phyloP scores from a whole-genome alignment of 2,888 invertebrate species.

The Polymixis lichenea region DNA sequence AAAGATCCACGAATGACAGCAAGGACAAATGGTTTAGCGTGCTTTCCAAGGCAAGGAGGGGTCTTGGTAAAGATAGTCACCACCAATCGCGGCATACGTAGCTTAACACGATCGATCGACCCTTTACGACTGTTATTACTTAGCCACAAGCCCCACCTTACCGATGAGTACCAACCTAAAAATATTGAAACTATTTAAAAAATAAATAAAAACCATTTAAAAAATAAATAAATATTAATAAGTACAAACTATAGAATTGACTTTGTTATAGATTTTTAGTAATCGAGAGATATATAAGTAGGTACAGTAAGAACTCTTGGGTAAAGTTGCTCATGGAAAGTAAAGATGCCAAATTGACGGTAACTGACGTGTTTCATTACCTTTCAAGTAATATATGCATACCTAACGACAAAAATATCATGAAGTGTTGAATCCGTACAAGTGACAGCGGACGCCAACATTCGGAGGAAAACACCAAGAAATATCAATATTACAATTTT shows the following conservation, averaged over 20 bases:
- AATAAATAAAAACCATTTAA: neutral
- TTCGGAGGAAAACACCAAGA: slow-evolving; percentile 22
- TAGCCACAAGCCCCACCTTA: too few species aligned
- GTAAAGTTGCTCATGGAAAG: neutral
- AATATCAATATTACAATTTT: neutral
- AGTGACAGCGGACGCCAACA: slow-evolving; percentile 76
- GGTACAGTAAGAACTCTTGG: neutral
- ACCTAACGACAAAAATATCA: slow-evolving; percentile 75
- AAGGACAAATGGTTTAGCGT: too few species aligned
- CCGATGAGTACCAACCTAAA: neutral
- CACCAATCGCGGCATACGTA: too few species aligned
- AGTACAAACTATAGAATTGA: neutral
- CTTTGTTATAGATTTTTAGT: neutral
- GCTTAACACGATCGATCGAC: too few species aligned
- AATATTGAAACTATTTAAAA: neutral
- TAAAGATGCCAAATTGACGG: neutral
- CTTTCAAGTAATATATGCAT: slow-evolving; percentile 63
- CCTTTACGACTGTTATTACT: too few species aligned
- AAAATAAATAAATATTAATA: too few species aligned
- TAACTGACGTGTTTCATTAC: slow-evolving; percentile 23
- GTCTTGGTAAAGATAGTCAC: too few species aligned
- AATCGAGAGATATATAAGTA: neutral
- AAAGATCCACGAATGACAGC: too few species aligned
- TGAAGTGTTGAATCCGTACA: slow-evolving; percentile 82
- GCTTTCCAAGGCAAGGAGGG: too few species aligned